phyloP scores from a whole-genome alignment of 2,888 invertebrate species.

The Drosophila dives region DNA sequence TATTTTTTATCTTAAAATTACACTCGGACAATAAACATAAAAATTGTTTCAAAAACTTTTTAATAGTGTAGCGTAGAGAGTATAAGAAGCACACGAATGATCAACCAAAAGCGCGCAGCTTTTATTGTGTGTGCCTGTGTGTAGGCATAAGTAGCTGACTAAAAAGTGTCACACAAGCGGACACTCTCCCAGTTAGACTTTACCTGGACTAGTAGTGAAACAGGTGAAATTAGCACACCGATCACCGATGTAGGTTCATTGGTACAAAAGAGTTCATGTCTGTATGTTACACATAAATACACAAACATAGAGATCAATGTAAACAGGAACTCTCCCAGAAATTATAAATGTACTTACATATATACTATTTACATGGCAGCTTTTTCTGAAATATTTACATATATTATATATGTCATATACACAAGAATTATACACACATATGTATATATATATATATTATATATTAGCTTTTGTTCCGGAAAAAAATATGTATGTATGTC shows the following conservation, averaged over 20 bases:
- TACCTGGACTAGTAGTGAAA: not conserved
- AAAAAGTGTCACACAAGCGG: not conserved
- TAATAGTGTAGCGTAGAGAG: not conserved
- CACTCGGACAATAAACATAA: not conserved
- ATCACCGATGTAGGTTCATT: not conserved
- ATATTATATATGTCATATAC: slow-evolving; percentile 23
- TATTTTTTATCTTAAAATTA: not conserved
- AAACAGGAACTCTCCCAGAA: slow-evolving; percentile 9
- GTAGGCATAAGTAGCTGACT: not conserved
- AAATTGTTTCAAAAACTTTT: slow-evolving; percentile 1
- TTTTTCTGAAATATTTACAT: slow-evolving; percentile 14
- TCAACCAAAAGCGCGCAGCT: slow-evolving; percentile 5
- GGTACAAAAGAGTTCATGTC: slow-evolving; percentile 2
- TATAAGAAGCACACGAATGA: not conserved
- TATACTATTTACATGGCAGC: not conserved
- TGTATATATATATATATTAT: slow-evolving; percentile 35
- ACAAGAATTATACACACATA: slow-evolving; percentile 30
- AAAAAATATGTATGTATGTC: slow-evolving; percentile 34
- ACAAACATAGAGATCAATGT: slow-evolving; percentile 11
- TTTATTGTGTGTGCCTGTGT: not conserved
- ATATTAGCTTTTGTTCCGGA: slow-evolving; percentile 37
- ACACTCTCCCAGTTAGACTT: not conserved
- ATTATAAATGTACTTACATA: not conserved
- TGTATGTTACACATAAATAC: not conserved
- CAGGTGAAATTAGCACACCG: not conserved